Conservation (phyloP, 2,888 invertebrate genomes). For the Nudaria mundana region DNA sequence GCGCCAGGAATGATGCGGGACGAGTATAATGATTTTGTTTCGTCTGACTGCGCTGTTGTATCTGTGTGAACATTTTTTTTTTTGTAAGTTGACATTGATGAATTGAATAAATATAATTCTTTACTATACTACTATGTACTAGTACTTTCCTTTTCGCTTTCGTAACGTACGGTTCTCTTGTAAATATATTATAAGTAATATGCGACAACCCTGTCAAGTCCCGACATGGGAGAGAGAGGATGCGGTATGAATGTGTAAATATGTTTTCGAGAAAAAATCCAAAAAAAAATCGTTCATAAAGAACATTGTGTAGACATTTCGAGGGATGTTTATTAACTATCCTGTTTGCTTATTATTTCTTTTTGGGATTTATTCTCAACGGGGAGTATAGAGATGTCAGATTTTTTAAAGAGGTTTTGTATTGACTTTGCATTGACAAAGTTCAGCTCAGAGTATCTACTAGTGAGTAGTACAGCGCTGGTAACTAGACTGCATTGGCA, state of each 20-base stretch:
- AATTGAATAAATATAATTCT: no score
- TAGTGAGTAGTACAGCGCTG: no score
- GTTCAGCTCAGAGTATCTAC: no score
- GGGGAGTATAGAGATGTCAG: constrained; percentile 16
- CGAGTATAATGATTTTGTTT: no score
- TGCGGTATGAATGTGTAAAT: constrained; percentile 64
- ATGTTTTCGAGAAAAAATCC: constrained; percentile 32
- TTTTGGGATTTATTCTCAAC: background rate
- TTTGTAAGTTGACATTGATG: background rate
- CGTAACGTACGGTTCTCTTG: constrained; percentile 9
- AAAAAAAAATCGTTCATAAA: constrained; percentile 42
- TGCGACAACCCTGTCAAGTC: constrained; percentile 40
- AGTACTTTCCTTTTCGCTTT: constrained; percentile 6
- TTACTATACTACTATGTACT: background rate
- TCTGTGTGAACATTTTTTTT: background rate
- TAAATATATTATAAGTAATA: constrained; percentile 25
- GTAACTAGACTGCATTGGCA: no score
- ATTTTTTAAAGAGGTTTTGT: constrained; percentile 11
- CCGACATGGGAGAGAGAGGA: constrained; percentile 55
- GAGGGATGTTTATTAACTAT: constrained; percentile 34
- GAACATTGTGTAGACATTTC: constrained; percentile 33
- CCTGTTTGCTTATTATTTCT: constrained; percentile 15
- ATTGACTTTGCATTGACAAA: background rate
- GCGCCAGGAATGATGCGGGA: no score
- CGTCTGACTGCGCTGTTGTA: no score